Base-by-base conservation (phyloP, 2,113 vertebrate genomes). In the Cynoglossus semilaevis region DNA sequence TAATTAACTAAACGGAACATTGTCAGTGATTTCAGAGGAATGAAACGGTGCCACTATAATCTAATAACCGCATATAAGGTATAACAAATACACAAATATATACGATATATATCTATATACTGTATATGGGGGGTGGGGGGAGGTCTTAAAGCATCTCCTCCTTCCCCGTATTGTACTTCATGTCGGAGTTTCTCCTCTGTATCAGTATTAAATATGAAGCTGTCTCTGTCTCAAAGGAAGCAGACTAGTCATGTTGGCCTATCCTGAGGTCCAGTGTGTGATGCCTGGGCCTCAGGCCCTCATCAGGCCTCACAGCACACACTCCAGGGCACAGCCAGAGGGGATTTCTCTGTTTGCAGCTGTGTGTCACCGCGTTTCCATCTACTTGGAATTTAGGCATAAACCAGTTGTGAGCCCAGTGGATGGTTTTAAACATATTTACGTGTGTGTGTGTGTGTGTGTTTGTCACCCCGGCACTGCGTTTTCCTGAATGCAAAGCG, bases 151-250 rank as follows among this genome's bases (percentile, higher is more conserved):
- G 22, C n/a, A n/a, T n/a, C n/a, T n/a, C n/a, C n/a, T n/a, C n/a
- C n/a, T n/a, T n/a, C n/a, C 22, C 22, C 2, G 22, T 29, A 29
- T 29, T 47, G 68, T 60, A 63, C 59, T 69, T 81, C 78, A 67
- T 81, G 75, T 63, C 64, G 7, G 62, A 54, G 68, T 69, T 62
- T 55, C 60, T 68, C 69, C 55, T 63, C 54, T 67, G 72, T 82
- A 82, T 74, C 76, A 51, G 59, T 73, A 82, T 88, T 85, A 84
- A 87, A 87, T 85, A 86, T 87, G 81, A 55, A 86, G 44, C 36
- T 70, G 46, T 64, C 44, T 60, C 22, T 45, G 72, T 84, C 83
- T 81, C 81, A 72, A 61, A 80, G 76, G 79, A 78, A 44, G 52
- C 35, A 77, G 59, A 67, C 58, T 13, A 81, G 77, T 73, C 74